Evolutionary conservation across 2,797 vertebrate genomes (phyloP).

Genomic region (Lagodon rhomboides): DNA sequence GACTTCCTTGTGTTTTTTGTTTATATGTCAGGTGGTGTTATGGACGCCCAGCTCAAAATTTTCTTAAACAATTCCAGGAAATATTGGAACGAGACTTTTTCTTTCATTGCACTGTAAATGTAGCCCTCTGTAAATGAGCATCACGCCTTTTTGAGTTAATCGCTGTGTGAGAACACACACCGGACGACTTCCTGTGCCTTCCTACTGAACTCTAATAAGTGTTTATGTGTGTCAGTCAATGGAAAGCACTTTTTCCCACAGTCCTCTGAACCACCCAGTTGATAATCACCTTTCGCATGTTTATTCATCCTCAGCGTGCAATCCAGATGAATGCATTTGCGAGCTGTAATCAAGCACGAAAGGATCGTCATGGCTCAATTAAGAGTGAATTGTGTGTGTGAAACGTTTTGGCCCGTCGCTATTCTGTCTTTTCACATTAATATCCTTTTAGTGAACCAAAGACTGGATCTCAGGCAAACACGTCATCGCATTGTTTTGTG

Average conservation of each 20-base stretch:
- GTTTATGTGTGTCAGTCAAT: conserved; percentile 52
- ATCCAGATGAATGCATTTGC: conserved; percentile 34
- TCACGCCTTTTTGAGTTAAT: conserved; percentile 44
- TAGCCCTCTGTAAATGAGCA: neutral
- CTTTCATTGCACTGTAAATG: neutral
- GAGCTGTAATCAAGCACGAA: conserved; percentile 60
- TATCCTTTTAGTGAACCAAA: conserved; percentile 54
- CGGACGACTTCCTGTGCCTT: conserved; percentile 59
- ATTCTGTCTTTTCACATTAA: conserved; percentile 12
- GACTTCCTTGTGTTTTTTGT: conserved; percentile 1
- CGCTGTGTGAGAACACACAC: conserved; percentile 52
- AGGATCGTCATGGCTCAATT: conserved; percentile 25
- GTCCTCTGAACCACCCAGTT: conserved; percentile 52
- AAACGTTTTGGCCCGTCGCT: conserved; percentile 6
- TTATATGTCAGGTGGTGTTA: neutral
- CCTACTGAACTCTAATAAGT: conserved; percentile 61
- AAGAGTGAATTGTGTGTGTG: conserved; percentile 29
- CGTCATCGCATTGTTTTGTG: neutral
- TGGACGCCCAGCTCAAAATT: neutral
- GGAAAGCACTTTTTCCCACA: conserved; percentile 51
- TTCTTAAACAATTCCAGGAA: neutral
- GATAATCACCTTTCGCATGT: conserved; percentile 48
- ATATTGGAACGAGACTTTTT: neutral
- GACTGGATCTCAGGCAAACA: conserved; percentile 62
- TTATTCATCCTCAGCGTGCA: conserved; percentile 25